These are phyloP conservation scores for Piprites chloris DNA, from an alignment of 2,113 vertebrate species.

Conservation along the genomic window DNA sequence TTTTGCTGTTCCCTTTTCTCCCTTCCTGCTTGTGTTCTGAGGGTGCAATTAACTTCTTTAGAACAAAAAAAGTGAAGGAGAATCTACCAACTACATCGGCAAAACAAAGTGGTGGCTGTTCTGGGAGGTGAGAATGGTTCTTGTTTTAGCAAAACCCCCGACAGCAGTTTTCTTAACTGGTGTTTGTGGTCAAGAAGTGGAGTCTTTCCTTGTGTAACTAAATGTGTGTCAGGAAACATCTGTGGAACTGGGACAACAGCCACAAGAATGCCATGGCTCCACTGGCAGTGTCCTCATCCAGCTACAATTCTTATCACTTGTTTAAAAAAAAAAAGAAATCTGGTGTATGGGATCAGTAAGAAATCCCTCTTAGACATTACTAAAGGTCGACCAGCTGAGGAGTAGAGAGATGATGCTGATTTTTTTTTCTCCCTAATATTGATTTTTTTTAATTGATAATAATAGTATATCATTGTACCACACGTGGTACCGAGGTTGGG, in stretches of 20 bases:
- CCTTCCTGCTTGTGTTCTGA: background rate
- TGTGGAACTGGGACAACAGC: background rate
- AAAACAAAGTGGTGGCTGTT: background rate
- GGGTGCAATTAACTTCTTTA: background rate
- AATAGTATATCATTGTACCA: background rate
- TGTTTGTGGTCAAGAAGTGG: background rate
- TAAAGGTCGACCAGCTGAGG: background rate
- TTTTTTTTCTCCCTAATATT: background rate
- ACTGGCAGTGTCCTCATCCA: background rate
- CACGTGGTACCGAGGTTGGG: background rate
- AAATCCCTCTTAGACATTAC: background rate
- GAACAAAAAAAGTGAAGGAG: background rate
- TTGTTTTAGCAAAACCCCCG: background rate
- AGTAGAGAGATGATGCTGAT: background rate
- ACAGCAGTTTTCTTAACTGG: background rate
- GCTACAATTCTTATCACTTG: background rate
- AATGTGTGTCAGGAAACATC: background rate
- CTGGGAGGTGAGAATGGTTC: background rate
- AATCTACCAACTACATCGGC: background rate
- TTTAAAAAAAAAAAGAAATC: background rate
- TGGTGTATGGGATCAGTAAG: background rate
- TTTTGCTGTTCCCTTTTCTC: background rate
- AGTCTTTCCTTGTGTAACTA: background rate
- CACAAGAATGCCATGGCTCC: background rate
- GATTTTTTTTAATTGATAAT: background rate